Percentiles rank a stretch among this genome's conserved stretches.
phyloP scores from a whole-genome alignment of 2,888 invertebrate species.

The Gastracanthus pulcherrimus region DNA sequence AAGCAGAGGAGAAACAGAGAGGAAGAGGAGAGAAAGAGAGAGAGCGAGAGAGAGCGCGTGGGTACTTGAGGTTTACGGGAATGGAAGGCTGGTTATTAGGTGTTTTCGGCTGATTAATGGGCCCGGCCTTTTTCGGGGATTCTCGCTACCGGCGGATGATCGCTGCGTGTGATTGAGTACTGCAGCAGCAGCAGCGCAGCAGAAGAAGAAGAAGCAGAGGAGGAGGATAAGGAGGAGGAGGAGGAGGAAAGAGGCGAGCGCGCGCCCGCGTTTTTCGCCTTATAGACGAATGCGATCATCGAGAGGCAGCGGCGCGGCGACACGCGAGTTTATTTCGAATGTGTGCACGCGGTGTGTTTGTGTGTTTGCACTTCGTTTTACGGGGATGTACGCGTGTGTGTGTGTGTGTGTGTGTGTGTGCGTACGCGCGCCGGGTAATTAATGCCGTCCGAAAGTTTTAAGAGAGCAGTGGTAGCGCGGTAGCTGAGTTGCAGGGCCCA shows the following conservation, averaged over 20 bases:
- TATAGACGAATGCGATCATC: conserved; percentile 23
- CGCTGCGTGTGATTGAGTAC: conserved; percentile 50
- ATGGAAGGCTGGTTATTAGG: conserved; percentile 58
- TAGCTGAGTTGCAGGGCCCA: too few relatives aligned
- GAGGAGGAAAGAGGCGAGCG: background rate
- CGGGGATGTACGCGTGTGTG: background rate
- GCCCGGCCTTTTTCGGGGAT: conserved; percentile 54
- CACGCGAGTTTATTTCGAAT: conserved; percentile 1
- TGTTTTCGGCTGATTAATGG: conserved; percentile 58
- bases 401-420: background rate
- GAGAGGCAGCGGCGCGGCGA: background rate
- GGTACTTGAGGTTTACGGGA: conserved; percentile 57
- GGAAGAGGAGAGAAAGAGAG: background rate
- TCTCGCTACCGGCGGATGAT: conserved; percentile 56
- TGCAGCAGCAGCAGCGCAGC: background rate
- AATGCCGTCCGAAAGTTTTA: conserved; percentile 50
- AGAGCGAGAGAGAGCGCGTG: conserved; percentile 22
- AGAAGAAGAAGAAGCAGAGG: too few relatives aligned
- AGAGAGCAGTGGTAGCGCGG: conserved; percentile 2
- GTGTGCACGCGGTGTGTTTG: conserved; percentile 4
- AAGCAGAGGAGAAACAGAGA: conserved; percentile 17
- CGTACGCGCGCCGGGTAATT: conserved; percentile 29
- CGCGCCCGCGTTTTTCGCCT: conserved; percentile 13
- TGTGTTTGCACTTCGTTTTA: conserved; percentile 37
- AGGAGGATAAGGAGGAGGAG: too few relatives aligned